These are phyloP conservation scores for Heliornis fulica DNA, from an alignment of 2,113 vertebrate species.

Conservation along the genomic window DNA sequence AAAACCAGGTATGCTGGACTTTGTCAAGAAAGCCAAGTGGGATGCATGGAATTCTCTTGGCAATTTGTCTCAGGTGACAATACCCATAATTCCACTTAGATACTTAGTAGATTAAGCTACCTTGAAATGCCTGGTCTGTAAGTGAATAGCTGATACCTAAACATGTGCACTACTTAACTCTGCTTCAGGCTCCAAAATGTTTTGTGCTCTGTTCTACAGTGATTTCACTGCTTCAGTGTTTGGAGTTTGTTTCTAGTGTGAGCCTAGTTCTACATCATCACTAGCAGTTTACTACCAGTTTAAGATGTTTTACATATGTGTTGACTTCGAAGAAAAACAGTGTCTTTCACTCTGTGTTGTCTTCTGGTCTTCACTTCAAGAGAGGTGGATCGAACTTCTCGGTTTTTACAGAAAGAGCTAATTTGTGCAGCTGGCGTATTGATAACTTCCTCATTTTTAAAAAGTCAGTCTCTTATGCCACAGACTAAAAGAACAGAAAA, in stretches of 20 bases:
- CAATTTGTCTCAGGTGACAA: constrained; percentile 79
- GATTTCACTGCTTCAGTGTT: background rate
- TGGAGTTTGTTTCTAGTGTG: background rate
- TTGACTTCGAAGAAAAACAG: background rate
- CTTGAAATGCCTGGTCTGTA: background rate
- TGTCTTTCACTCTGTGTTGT: background rate
- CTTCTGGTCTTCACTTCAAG: background rate
- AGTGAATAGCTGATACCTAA: background rate
- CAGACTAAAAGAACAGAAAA: background rate
- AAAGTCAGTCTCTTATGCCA: background rate
- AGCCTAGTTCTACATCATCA: background rate
- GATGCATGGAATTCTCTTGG: constrained; percentile 89
- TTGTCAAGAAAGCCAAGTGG: constrained; percentile 91
- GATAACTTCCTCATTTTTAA: background rate
- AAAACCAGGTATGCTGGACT: constrained; percentile 89
- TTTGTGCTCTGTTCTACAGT: background rate
- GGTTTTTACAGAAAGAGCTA: background rate
- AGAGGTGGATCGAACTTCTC: background rate
- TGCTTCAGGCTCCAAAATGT: background rate
- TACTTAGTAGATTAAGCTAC: background rate
- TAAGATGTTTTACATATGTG: background rate
- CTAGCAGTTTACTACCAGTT: background rate
- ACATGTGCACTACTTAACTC: background rate
- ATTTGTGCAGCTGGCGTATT: background rate
- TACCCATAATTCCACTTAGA: background rate